A percentile compares a stretch with the other conserved stretches of the same genome.
These are phyloP conservation scores for Drosophila asahinai DNA, from an alignment of 1,140 invertebrate genomes.

Conservation along the genomic window DNA sequence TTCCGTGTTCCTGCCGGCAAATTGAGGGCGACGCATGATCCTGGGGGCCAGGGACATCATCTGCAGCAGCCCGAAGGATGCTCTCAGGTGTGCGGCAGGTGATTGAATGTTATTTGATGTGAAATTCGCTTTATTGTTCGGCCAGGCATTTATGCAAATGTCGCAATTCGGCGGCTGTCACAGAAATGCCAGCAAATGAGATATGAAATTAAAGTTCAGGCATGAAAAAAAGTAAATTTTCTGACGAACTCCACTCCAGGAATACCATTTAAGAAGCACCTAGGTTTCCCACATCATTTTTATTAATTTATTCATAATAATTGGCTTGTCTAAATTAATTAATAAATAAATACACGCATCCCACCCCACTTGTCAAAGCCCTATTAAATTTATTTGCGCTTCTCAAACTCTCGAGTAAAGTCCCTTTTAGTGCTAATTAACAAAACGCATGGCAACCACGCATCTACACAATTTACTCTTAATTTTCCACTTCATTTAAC, in stretches of 20 bases:
- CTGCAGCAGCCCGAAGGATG: not conserved
- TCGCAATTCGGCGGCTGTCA: constrained; percentile 50
- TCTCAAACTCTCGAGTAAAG: not conserved
- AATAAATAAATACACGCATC: no score
- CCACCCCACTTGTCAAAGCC: not conserved
- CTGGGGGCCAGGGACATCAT: constrained; percentile 23
- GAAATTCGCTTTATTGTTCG: constrained; percentile 52
- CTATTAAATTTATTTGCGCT: not conserved
- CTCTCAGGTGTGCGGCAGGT: constrained; percentile 41
- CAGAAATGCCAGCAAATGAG: constrained; percentile 27
- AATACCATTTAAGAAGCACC: no score
- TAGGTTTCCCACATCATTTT: no score
- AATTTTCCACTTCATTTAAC: constrained; percentile 19
- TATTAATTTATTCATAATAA: no score
- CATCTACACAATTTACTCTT: not conserved
- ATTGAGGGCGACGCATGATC: constrained; percentile 37
- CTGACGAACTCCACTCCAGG: no score
- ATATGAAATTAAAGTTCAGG: constrained; percentile 18
- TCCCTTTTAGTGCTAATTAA: constrained; percentile 9
- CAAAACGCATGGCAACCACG: constrained; percentile 1
- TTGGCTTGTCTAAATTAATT: no score
- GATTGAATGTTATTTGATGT: constrained; percentile 76
- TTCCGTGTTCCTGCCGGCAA: constrained; percentile 24
- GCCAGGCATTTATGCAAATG: constrained; percentile 64
- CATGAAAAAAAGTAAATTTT: not conserved